These are phyloP conservation scores for Cladorhizidae sp. DNA, from an alignment of 37 sponge, comb jelly and placozoan genomes.

Conservation along the genomic window DNA sequence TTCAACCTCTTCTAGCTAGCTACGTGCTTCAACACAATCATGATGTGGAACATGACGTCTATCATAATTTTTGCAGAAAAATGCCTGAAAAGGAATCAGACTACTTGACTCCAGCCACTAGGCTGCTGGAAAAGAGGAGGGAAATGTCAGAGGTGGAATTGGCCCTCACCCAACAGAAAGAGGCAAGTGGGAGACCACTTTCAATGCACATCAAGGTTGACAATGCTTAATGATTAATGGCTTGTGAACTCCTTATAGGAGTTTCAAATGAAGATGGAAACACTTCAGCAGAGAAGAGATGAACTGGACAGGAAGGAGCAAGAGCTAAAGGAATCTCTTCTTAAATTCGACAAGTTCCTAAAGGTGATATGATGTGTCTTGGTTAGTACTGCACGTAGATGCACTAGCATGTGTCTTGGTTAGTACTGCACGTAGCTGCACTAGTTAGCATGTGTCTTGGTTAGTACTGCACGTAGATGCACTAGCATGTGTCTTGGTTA, in stretches of 20 bases:
- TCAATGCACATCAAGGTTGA: too few relatives aligned
- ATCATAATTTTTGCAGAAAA: conserved; percentile 50
- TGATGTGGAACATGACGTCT: background rate
- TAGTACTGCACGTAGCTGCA: background rate
- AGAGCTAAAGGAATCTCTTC: conserved; percentile 86
- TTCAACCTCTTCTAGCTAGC: background rate
- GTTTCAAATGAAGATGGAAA: conserved; percentile 98
- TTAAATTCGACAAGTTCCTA: conserved; percentile 97
- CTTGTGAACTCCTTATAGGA: conserved; percentile 57
- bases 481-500: too few relatives aligned
- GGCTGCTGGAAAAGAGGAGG: conserved; percentile 95
- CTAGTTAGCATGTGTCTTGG: too few relatives aligned
- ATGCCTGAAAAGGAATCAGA: conserved; percentile 97
- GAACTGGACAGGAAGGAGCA: conserved; percentile 94
- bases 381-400: background rate
- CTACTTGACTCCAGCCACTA: conserved; percentile 94
- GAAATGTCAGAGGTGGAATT: conserved; percentile 94
- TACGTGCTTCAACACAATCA: background rate
- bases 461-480: too few relatives aligned
- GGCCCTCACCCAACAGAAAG: conserved; percentile 86
- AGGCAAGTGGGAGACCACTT: conserved; percentile 23
- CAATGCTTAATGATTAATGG: too few relatives aligned
- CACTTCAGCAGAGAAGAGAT: conserved; percentile 94
- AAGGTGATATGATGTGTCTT: conserved; percentile 43
- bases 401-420: background rate